Evolutionary conservation across 2,797 vertebrate species (phyloP).

Genomic region (Betta splendens): DNA sequence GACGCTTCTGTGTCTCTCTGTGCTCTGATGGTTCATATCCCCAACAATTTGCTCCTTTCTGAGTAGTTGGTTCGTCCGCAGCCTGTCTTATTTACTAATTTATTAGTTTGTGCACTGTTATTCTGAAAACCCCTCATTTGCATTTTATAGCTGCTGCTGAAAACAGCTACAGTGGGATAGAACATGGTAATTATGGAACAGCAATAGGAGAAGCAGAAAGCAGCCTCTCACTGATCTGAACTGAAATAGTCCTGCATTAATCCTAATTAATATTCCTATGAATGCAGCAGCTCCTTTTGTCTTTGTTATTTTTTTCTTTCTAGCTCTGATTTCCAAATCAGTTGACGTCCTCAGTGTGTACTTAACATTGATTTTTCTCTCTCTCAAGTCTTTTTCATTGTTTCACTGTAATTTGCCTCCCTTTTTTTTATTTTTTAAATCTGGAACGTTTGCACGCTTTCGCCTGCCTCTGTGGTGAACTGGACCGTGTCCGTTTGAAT

Average conservation of each 20-base stretch:
- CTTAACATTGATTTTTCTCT: conserved; percentile 52
- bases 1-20: not conserved
- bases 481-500: conserved; percentile 35
- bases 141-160: conserved; percentile 60
- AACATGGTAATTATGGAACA: conserved; percentile 63
- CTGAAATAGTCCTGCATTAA: conserved; percentile 64
- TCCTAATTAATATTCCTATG: conserved; percentile 67
- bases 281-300: conserved; percentile 27
- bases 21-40: conserved; percentile 6
- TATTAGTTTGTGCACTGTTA: conserved; percentile 53
- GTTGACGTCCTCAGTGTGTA: conserved; percentile 32
- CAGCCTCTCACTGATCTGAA: conserved; percentile 53
- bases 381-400: conserved; percentile 10
- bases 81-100: conserved; percentile 49
- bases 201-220: conserved; percentile 45
- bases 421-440: conserved; percentile 16
- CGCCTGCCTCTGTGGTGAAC: conserved; percentile 25
- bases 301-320: conserved; percentile 34
- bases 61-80: conserved; percentile 36
- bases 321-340: conserved; percentile 39
- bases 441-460: conserved; percentile 26
- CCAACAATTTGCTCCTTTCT: conserved; percentile 11
- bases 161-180: conserved; percentile 56
- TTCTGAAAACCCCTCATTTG: conserved; percentile 66
- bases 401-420: conserved; percentile 9